phyloP scores from a whole-genome alignment of 2,113 vertebrate genomes.

The Psephotus haematonotus region DNA sequence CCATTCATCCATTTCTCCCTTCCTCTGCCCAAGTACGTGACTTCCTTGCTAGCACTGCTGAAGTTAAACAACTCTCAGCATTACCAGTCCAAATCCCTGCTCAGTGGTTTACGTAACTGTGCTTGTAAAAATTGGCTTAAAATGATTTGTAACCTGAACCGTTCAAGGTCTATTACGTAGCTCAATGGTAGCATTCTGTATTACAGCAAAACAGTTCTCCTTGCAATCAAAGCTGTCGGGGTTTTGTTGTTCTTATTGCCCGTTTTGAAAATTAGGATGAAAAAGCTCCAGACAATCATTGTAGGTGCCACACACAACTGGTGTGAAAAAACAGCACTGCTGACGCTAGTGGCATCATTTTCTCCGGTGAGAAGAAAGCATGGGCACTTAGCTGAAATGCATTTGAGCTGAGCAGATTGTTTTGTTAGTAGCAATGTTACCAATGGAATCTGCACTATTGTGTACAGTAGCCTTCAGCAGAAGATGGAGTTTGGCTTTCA shows the following conservation, averaged over 20 bases:
- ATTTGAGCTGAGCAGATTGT: background rate
- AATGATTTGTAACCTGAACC: background rate
- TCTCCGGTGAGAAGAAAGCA: background rate
- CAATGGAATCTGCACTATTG: background rate
- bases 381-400: background rate
- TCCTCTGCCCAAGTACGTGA: background rate
- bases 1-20: background rate
- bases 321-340: background rate
- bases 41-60: background rate
- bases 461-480: background rate
- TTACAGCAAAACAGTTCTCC: background rate
- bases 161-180: background rate
- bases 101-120: background rate
- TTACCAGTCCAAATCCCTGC: background rate
- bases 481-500: background rate
- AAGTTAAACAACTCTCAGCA: background rate
- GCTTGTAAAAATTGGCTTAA: slow-evolving; percentile 17
- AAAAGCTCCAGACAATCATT: background rate
- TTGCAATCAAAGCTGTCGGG: background rate
- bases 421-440: background rate
- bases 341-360: background rate
- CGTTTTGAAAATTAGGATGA: background rate
- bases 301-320: background rate
- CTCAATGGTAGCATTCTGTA: background rate
- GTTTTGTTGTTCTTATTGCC: background rate